A percentile compares a stretch with the other conserved stretches of the same genome.
These are phyloP conservation scores for Trissolcus basalis DNA, from an alignment of 1,140 invertebrate species.

Conservation along the genomic window DNA sequence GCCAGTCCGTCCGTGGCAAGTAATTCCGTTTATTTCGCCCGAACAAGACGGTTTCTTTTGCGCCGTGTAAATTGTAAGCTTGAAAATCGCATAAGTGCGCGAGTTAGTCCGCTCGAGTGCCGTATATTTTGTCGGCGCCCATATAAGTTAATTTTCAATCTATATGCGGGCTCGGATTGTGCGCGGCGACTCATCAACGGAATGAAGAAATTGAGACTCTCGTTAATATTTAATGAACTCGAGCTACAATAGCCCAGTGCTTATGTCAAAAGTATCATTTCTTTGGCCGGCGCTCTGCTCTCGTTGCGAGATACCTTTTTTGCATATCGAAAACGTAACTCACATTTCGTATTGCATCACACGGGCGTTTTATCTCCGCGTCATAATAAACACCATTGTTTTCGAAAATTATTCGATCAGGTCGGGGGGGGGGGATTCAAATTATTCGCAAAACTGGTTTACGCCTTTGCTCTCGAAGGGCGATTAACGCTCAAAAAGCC, in stretches of 20 bases:
- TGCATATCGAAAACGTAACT: slow-evolving; percentile 41
- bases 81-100: slow-evolving; percentile 69
- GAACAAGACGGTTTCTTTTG: slow-evolving; percentile 59
- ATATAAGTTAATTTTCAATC: slow-evolving; percentile 78
- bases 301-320: slow-evolving; percentile 33
- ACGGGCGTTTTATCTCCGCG: slow-evolving; percentile 1
- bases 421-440: slow-evolving; percentile 24
- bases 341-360: slow-evolving; percentile 30
- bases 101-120: slow-evolving; percentile 52
- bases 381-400: slow-evolving; percentile 26
- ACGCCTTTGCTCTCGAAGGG: slow-evolving; percentile 1
- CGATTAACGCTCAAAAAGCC: slow-evolving; percentile 20
- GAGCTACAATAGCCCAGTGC: slow-evolving; percentile 66
- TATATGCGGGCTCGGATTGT: slow-evolving; percentile 75
- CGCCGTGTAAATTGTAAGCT: slow-evolving; percentile 71
- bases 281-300: slow-evolving; percentile 23
- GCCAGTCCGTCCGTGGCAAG: slow-evolving; percentile 39
- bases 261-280: slow-evolving; percentile 65
- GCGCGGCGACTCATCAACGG: slow-evolving; percentile 73
- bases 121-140: slow-evolving; percentile 75
- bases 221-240: slow-evolving; percentile 77
- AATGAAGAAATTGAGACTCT: slow-evolving; percentile 77
- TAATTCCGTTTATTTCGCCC: slow-evolving; percentile 68
- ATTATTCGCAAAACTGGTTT: slow-evolving; percentile 31
- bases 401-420: not conserved